phyloP scores from a whole-genome alignment of 1,140 invertebrate species.

The Philopotamus ludificatus region DNA sequence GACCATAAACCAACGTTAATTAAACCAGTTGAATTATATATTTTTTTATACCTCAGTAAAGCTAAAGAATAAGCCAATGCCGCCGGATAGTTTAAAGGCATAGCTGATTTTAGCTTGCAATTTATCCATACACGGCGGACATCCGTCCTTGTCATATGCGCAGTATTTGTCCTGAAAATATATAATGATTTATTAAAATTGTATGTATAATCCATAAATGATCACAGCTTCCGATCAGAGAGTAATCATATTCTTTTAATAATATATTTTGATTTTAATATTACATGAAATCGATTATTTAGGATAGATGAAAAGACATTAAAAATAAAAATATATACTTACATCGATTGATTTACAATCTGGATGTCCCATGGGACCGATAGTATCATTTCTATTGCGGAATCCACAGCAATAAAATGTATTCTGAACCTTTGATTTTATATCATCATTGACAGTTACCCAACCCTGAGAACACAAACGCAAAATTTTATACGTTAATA shows the following conservation, averaged over 20 bases:
- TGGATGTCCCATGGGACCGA: conserved; percentile 58
- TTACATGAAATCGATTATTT: too few species aligned
- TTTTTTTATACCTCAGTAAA: conserved; percentile 99
- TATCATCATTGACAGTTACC: conserved; percentile 63
- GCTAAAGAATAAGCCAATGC: conserved; percentile 93
- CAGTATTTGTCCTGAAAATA: conserved; percentile 6
- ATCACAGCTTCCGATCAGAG: background rate
- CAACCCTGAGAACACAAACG: conserved; percentile 67
- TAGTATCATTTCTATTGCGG: conserved; percentile 50
- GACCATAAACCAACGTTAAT: too few species aligned
- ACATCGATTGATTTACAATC: conserved; percentile 62
- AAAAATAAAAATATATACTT: conserved; percentile 42
- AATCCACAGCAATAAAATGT: conserved; percentile 87
- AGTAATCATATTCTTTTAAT: background rate
- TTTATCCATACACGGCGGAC: conserved; percentile 71
- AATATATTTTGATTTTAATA: too few species aligned
- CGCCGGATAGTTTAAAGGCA: conserved; percentile 88
- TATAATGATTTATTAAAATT: background rate
- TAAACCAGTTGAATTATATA: too few species aligned
- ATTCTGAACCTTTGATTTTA: conserved; percentile 69
- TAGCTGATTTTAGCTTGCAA: conserved; percentile 78
- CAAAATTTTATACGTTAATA: too few species aligned
- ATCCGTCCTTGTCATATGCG: conserved; percentile 56
- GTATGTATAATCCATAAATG: background rate
- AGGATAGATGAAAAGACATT: background rate